Percentiles rank a stretch among this genome's conserved stretches.
phyloP scores from a whole-genome alignment of 2,888 invertebrate genomes.

The Ptychoptera albimana region DNA sequence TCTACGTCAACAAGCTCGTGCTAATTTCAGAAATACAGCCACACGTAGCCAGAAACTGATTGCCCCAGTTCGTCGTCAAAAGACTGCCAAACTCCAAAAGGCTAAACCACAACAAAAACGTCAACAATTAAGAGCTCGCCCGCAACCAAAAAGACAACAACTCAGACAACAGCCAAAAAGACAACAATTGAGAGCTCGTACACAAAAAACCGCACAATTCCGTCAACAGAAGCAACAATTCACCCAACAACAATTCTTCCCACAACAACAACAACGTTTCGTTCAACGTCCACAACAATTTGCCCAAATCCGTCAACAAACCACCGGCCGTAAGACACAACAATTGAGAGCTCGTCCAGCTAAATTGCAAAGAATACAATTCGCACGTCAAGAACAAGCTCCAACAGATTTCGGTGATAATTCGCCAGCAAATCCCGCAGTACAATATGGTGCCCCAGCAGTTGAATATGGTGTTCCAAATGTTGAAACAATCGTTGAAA shows the following conservation, averaged over 20 bases:
- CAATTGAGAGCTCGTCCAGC: neutral
- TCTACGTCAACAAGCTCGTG: too few relatives aligned
- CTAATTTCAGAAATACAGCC: neutral
- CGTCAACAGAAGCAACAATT: conserved; percentile 6
- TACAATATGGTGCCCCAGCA: conserved; percentile 17
- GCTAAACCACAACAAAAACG: neutral
- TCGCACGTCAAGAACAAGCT: neutral
- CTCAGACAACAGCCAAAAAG: conserved; percentile 3
- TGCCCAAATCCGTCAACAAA: neutral
- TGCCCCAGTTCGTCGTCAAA: neutral
- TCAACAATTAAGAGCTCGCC: neutral
- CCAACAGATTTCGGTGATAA: neutral
- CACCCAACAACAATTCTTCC: conserved; percentile 1
- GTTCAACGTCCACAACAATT: conserved; percentile 3
- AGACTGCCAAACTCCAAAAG: neutral
- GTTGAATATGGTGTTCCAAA: too few relatives aligned
- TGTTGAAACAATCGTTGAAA: too few relatives aligned
- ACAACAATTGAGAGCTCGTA: neutral
- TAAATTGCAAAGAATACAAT: neutral
- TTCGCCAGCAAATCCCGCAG: neutral
- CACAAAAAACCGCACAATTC: conserved; percentile 3
- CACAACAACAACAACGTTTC: conserved; percentile 6
- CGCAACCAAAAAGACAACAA: neutral
- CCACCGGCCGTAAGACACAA: neutral
- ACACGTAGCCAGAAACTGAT: neutral